phyloP scores from a whole-genome alignment of 2,797 vertebrate genomes.

The Channa striata region DNA sequence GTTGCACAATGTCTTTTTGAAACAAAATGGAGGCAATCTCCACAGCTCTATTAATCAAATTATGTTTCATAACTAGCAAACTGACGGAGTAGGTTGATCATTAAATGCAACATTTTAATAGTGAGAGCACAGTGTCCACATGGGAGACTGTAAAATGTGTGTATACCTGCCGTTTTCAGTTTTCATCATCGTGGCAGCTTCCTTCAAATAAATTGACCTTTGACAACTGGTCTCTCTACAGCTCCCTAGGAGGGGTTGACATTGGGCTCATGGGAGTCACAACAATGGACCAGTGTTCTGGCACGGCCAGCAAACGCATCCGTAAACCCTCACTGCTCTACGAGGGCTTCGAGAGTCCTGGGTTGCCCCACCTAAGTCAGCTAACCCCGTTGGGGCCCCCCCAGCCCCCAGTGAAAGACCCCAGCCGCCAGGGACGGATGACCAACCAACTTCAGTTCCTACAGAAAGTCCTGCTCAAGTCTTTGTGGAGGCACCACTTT shows the following conservation, averaged over 20 bases:
- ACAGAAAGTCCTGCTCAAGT: slow-evolving; percentile 93
- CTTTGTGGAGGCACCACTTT: slow-evolving; percentile 95
- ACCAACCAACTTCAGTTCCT: slow-evolving; percentile 96
- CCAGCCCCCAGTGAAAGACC: slow-evolving; percentile 87
- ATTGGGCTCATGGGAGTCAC: slow-evolving; percentile 72
- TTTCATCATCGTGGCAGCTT: neutral
- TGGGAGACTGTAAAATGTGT: neutral
- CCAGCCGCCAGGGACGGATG: slow-evolving; percentile 87
- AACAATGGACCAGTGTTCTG: slow-evolving; percentile 83
- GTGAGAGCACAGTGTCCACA: neutral
- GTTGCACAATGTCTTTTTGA: neutral
- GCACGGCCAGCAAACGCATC: slow-evolving; percentile 91
- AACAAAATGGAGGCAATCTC: neutral
- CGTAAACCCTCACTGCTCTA: slow-evolving; percentile 95
- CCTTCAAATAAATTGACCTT: slow-evolving; percentile 16
- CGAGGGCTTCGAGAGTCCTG: slow-evolving; percentile 94
- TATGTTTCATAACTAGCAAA: too few relatives aligned
- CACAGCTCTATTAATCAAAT: neutral
- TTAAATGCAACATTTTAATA: neutral
- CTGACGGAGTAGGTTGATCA: neutral
- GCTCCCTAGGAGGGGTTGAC: slow-evolving; percentile 78
- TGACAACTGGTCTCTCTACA: slow-evolving; percentile 69
- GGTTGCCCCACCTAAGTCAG: slow-evolving; percentile 83
- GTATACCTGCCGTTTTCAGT: too few relatives aligned
- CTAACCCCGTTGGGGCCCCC: slow-evolving; percentile 77